phyloP scores from a whole-genome alignment of 2,113 vertebrate genomes.

The Malurus alboscapulatus region DNA sequence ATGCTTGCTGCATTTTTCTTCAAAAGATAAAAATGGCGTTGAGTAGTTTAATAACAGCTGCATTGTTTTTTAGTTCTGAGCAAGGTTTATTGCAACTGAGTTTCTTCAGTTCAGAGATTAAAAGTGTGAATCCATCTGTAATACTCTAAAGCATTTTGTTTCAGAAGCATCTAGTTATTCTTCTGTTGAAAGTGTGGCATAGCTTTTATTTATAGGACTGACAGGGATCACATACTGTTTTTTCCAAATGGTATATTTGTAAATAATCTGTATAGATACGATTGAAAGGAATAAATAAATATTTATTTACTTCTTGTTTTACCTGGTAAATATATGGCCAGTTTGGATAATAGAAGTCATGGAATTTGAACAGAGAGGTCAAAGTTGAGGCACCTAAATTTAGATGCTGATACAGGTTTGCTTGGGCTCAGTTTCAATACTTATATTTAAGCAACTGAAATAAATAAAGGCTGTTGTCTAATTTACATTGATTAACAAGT shows the following conservation, averaged over 20 bases:
- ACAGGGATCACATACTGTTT: not conserved
- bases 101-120: not conserved
- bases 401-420: not conserved
- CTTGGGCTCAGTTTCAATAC: not conserved
- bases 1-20: not conserved
- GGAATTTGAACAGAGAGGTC: not conserved
- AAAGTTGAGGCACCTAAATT: not conserved
- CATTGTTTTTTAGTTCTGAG: not conserved
- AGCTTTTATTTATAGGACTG: not conserved
- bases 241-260: not conserved
- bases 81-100: not conserved
- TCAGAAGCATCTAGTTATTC: not conserved
- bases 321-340: not conserved
- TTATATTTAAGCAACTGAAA: not conserved
- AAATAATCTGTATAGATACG: not conserved
- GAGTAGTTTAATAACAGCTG: not conserved
- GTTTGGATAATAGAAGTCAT: not conserved
- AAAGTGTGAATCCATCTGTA: not conserved
- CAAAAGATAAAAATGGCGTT: not conserved
- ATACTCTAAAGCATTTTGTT: not conserved
- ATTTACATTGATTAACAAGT: not conserved
- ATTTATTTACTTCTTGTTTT: not conserved
- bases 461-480: not conserved
- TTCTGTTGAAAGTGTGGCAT: not conserved
- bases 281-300: not conserved